Conservation (phyloP, 2,888 invertebrate species). For the Amitus sp. region DNA sequence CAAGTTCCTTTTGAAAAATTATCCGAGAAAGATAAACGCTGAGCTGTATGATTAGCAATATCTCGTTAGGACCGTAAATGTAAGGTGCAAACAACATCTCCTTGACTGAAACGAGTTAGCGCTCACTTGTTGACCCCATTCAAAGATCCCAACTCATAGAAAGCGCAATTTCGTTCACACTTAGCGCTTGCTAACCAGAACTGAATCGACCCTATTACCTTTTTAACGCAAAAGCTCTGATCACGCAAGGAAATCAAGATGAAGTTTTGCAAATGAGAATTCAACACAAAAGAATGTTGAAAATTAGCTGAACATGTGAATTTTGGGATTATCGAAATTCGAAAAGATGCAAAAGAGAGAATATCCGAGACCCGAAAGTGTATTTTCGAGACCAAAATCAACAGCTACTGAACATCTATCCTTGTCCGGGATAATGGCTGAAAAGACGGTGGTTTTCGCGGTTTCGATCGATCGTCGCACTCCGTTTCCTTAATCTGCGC, state of each 20-base stretch:
- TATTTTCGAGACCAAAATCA: conserved; percentile 34
- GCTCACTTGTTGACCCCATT: conserved; percentile 59
- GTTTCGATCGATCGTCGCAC: conserved; percentile 29
- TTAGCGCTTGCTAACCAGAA: neutral
- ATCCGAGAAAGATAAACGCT: conserved; percentile 27
- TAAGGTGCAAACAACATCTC: conserved; percentile 45
- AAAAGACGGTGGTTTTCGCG: conserved; percentile 32
- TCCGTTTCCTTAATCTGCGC: conserved; percentile 8
- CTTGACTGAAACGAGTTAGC: conserved; percentile 55
- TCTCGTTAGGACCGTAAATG: conserved; percentile 45
- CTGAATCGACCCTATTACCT: neutral
- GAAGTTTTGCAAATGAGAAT: too few species aligned
- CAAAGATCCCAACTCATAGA: conserved; percentile 46
- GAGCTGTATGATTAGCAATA: conserved; percentile 50
- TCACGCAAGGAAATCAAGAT: too few species aligned
- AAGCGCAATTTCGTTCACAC: neutral
- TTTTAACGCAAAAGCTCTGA: too few species aligned
- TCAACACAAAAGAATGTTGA: too few species aligned
- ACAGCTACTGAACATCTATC: conserved; percentile 32
- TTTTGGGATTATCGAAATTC: too few species aligned
- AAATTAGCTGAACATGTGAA: too few species aligned
- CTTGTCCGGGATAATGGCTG: conserved; percentile 24
- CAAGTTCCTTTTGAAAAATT: neutral
- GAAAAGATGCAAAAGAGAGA: too few species aligned
- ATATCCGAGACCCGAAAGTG: conserved; percentile 35